These are phyloP conservation scores for Oryzias curvinotus DNA, from an alignment of 2,113 vertebrate species.

Conservation along the genomic window DNA sequence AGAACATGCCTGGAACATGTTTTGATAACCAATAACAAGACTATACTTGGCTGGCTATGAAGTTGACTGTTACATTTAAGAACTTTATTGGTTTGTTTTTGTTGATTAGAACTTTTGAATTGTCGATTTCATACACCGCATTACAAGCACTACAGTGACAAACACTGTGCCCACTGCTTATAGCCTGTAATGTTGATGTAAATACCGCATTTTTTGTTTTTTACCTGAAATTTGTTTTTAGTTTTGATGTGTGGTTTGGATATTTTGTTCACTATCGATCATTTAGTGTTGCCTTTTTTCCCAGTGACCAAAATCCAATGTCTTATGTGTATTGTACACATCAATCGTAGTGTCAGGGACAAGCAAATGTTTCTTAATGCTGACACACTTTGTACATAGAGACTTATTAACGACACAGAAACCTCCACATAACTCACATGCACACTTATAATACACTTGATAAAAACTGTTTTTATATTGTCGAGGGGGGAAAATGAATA, in stretches of 20 bases:
- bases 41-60: conserved; percentile 72
- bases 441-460: conserved; percentile 62
- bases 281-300: conserved; percentile 68
- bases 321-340: conserved; percentile 72
- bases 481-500: conserved; percentile 33
- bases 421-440: conserved; percentile 60
- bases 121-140: conserved; percentile 62
- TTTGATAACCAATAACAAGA: conserved; percentile 73
- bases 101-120: conserved; percentile 60
- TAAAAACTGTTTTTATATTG: conserved; percentile 66
- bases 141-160: conserved; percentile 66
- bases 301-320: conserved; percentile 76
- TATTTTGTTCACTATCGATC: conserved; percentile 64
- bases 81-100: conserved; percentile 34
- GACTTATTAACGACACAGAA: conserved; percentile 61
- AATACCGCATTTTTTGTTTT: conserved; percentile 61
- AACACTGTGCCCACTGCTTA: conserved; percentile 66
- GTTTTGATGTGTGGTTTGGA: conserved; percentile 60
- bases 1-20: conserved; percentile 67
- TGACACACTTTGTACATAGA: conserved; percentile 68
- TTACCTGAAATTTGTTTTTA: conserved; percentile 55
- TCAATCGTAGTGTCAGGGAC: conserved; percentile 71
- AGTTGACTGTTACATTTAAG: conserved; percentile 76
- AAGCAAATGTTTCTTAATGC: conserved; percentile 64
- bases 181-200: conserved; percentile 64